Evolutionary conservation across 2,888 invertebrate genomes (phyloP), one percentile per base, ranked within the genome.

Genomic region (Xestia sexstrigata): DNA sequence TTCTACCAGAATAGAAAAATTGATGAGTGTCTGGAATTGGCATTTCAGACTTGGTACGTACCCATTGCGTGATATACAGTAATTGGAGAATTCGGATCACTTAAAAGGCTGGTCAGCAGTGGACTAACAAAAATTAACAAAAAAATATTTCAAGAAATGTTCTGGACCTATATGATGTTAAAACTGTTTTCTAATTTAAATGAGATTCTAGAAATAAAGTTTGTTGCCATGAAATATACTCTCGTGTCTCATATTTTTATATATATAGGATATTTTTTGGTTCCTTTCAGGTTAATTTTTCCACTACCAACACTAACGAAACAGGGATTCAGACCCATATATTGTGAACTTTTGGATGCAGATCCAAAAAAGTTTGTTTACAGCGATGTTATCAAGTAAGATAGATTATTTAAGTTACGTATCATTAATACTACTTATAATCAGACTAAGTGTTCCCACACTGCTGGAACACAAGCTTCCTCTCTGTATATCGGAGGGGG

Each of bases 301-400:
- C 94, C 94, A 35, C 84, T 94, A 42, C 79, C 77, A 55, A 90
- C 85, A 60, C 49, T 88, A 9, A 93, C 94, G 17, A 88, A 87
- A 82, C 89, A 91, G 74, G 97, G 97, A 5, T 96, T 97, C 89
- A 94, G 95, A 74, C 96, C 97, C 0, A 94, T 97, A 47, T 95
- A 97, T 76, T 96, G 95, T 70, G 97, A 95, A 88, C 89, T 98
- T 45, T 87, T 97, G 26, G 97, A 98, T 87, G 89, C 90, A 17
- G 97, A 97, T 82, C 93, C 97, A 0, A 96, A 97, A 20, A 96
- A 97, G 83, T 98, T 97, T 87, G 96, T 96, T 49, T 98, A 94
- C 79, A 78, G 85, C 39, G 94, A 94, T 82, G 93, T 92, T 35
- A 95, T 97, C 89, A 98, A 97, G 93, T 93, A 91, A 89, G 83